A percentile compares a stretch with the other conserved stretches of the same genome.
Evolutionary conservation across 2,888 invertebrate species (phyloP).

Genomic region (Drosophila nr. medialis): DNA sequence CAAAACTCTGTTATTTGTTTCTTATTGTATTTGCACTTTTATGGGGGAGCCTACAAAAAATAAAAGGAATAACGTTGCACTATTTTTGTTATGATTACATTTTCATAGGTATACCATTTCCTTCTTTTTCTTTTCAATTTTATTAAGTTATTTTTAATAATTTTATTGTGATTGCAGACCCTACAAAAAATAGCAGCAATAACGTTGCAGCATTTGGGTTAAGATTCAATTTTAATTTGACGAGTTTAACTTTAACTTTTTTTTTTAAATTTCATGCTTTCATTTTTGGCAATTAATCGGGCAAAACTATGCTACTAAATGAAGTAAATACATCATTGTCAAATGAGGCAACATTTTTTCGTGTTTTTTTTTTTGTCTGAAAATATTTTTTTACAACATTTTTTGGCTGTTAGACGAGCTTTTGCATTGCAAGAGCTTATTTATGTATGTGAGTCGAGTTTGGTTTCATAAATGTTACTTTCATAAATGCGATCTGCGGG

Average conservation of each 20-base stretch:
- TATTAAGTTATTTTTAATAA: not conserved
- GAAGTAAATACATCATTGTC: conserved; percentile 1
- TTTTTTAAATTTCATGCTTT: not conserved
- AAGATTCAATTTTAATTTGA: not conserved
- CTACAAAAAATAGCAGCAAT: not conserved
- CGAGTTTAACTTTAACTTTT: not conserved
- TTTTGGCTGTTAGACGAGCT: conserved; percentile 13
- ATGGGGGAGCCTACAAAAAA: conserved; percentile 1
- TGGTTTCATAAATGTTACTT: conserved; percentile 20
- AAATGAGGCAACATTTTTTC: not conserved
- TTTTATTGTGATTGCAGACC: not conserved
- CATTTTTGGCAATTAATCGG: not conserved
- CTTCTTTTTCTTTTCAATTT: not conserved
- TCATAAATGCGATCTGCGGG: conserved; percentile 14
- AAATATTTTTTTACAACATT: not conserved
- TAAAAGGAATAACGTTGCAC: not conserved
- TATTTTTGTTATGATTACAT: not conserved
- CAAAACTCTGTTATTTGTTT: not conserved
- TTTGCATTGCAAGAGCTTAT: conserved; percentile 14
- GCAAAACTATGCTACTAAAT: not conserved
- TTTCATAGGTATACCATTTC: not conserved
- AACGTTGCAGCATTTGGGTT: not conserved
- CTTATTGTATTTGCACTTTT: conserved; percentile 4
- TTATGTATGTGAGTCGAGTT: conserved; percentile 5
- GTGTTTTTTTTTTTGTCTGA: not conserved